Evolutionary conservation across 2,888 invertebrate species (phyloP).

Genomic region (Cheiracanthium punctorium): DNA sequence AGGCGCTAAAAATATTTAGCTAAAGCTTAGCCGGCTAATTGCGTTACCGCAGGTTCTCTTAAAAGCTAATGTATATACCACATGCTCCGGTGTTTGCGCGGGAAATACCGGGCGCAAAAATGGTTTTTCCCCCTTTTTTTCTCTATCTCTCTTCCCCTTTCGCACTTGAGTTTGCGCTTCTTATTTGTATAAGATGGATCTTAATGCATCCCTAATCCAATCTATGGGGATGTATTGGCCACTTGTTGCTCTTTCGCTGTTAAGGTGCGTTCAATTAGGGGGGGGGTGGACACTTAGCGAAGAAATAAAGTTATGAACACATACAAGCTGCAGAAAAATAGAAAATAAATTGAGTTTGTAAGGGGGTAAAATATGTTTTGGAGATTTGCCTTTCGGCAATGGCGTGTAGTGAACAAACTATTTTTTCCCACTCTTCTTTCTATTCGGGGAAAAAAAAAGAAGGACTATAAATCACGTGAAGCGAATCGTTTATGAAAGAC

Average conservation of each 20-base stretch:
- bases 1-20: slow-evolving; percentile 64
- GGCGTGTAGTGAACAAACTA: too few relatives aligned
- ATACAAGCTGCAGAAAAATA: neutral
- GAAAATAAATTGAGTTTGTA: neutral
- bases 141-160: too few relatives aligned
- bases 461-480: too few relatives aligned
- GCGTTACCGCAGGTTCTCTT: slow-evolving; percentile 45
- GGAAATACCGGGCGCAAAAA: too few relatives aligned
- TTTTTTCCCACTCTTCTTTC: too few relatives aligned
- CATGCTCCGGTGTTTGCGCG: neutral
- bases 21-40: slow-evolving; percentile 45
- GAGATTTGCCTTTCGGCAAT: too few relatives aligned
- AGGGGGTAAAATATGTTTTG: slow-evolving; percentile 5
- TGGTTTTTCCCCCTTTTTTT: too few relatives aligned
- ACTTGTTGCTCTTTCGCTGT: slow-evolving; percentile 20
- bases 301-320: slow-evolving; percentile 4
- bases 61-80: slow-evolving; percentile 63
- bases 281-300: slow-evolving; percentile 15
- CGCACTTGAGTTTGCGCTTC: neutral
- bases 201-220: slow-evolving; percentile 40
- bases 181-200: slow-evolving; percentile 35
- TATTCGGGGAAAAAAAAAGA: too few relatives aligned
- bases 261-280: neutral
- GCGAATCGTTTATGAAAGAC: too few relatives aligned
- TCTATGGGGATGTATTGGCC: slow-evolving; percentile 29